These are phyloP conservation scores for Neolamprologus devosi DNA, from an alignment of 2,113 vertebrate genomes.

Conservation along the genomic window DNA sequence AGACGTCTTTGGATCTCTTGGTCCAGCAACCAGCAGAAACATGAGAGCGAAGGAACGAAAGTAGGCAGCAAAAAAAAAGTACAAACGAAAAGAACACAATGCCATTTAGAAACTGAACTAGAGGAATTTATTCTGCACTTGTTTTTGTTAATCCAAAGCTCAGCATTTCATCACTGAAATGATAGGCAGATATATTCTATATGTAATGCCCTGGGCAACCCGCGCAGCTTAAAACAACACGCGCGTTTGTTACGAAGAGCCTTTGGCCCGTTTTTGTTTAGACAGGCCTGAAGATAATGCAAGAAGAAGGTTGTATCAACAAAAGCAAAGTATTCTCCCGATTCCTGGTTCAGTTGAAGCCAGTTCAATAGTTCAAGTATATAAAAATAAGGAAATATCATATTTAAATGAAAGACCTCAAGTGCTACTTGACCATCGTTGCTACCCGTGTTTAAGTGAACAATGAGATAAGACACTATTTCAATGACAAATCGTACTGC, in stretches of 20 bases:
- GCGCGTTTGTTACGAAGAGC: neutral
- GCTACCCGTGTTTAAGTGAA: neutral
- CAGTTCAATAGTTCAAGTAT: conserved; percentile 29
- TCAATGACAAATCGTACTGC: neutral
- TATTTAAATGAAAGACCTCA: neutral
- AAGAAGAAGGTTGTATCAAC: neutral
- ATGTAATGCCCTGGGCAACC: neutral
- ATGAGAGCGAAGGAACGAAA: neutral
- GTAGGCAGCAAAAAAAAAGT: neutral
- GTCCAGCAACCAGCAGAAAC: neutral
- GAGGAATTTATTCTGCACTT: neutral
- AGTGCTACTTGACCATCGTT: neutral
- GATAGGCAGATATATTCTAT: neutral
- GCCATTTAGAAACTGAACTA: neutral
- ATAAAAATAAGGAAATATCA: conserved; percentile 2
- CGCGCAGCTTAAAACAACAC: neutral
- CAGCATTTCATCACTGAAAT: neutral
- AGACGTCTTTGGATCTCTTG: neutral
- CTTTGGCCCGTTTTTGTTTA: neutral
- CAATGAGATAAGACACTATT: neutral
- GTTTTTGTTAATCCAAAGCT: neutral
- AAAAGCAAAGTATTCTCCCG: neutral
- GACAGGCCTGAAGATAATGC: neutral
- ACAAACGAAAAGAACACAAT: neutral
- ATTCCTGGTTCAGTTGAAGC: neutral